Evolutionary conservation across 2,113 vertebrate genomes (phyloP).

Genomic region (Eublepharis macularius): DNA sequence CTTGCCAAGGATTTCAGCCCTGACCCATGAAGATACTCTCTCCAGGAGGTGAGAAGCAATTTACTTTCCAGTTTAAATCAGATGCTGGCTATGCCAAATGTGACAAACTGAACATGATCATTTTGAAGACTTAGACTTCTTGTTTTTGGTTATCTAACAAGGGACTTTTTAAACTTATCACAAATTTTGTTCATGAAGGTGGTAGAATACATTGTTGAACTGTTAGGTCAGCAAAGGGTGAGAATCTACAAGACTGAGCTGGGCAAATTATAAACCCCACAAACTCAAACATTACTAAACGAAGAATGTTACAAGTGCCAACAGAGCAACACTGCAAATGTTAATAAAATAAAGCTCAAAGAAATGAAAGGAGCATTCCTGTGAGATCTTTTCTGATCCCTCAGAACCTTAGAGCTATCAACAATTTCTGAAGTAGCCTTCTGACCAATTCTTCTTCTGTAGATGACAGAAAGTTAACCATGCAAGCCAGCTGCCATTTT

Average conservation of each 20-base stretch:
- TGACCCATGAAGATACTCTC: constrained; percentile 62
- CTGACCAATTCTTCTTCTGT: no score
- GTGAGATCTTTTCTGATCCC: not conserved
- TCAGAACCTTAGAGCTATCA: no score
- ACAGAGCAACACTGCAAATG: not conserved
- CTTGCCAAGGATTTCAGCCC: constrained; percentile 61
- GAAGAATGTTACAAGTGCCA: not conserved
- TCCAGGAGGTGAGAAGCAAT: constrained; percentile 64
- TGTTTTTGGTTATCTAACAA: constrained; percentile 17
- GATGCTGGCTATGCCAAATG: constrained; percentile 56
- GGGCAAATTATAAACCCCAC: not conserved
- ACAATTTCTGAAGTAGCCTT: no score
- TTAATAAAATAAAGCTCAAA: not conserved
- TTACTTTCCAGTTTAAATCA: constrained; percentile 71
- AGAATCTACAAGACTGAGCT: not conserved
- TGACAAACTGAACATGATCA: constrained; percentile 51
- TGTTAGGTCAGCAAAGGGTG: no score
- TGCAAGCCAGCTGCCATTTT: no score
- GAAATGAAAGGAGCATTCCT: not conserved
- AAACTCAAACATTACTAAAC: not conserved
- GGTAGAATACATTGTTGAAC: not conserved
- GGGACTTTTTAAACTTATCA: not conserved
- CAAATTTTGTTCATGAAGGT: not conserved
- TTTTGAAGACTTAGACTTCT: constrained; percentile 42
- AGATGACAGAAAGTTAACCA: no score